Percentiles rank a stretch among this genome's conserved stretches.
Conservation (phyloP, 92 coral and sea anemone species). For the Phymanthus crucifer region DNA sequence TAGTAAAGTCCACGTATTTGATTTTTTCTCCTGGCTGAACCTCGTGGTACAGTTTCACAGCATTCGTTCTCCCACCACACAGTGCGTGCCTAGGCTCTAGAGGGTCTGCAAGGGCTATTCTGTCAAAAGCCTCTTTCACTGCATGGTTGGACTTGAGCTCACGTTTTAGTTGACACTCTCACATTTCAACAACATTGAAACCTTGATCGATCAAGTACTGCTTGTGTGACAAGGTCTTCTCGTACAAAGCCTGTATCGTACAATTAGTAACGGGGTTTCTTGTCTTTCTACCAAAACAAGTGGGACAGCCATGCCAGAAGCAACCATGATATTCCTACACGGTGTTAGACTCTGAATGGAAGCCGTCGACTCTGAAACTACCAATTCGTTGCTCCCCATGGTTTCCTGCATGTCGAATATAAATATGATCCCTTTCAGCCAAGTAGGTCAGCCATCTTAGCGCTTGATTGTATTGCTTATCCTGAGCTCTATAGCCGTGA, state of each 20-base stretch:
- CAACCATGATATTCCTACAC: slow-evolving; percentile 31
- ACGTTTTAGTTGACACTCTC: slow-evolving; percentile 17
- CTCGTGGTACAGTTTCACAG: too few relatives aligned
- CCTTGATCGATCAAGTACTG: slow-evolving; percentile 1
- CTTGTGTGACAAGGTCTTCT: slow-evolving; percentile 6
- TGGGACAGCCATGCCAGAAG: slow-evolving; percentile 54
- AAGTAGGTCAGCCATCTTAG: slow-evolving; percentile 36
- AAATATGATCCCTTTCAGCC: slow-evolving; percentile 8
- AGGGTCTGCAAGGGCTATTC: slow-evolving; percentile 4
- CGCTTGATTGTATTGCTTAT: slow-evolving; percentile 33
- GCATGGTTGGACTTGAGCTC: slow-evolving; percentile 13
- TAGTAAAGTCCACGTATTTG: too few relatives aligned
- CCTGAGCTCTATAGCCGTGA: slow-evolving; percentile 33
- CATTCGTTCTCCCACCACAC: slow-evolving; percentile 31
- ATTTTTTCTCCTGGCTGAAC: too few relatives aligned
- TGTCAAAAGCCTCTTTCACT: slow-evolving; percentile 12
- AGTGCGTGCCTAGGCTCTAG: slow-evolving; percentile 11
- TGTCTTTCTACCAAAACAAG: slow-evolving; percentile 27
- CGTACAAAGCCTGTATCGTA: slow-evolving; percentile 22
- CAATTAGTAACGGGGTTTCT: slow-evolving; percentile 10
- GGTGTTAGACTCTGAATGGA: slow-evolving; percentile 4
- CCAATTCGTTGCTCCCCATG: slow-evolving; percentile 44
- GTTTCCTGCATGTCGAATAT: slow-evolving; percentile 45
- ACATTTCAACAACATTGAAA: slow-evolving; percentile 18
- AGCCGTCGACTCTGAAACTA: slow-evolving; percentile 29